A percentile compares a stretch with the other conserved stretches of the same genome.
Conservation (phyloP, 2,113 vertebrate genomes). For the Erythrocercus mccallii region DNA sequence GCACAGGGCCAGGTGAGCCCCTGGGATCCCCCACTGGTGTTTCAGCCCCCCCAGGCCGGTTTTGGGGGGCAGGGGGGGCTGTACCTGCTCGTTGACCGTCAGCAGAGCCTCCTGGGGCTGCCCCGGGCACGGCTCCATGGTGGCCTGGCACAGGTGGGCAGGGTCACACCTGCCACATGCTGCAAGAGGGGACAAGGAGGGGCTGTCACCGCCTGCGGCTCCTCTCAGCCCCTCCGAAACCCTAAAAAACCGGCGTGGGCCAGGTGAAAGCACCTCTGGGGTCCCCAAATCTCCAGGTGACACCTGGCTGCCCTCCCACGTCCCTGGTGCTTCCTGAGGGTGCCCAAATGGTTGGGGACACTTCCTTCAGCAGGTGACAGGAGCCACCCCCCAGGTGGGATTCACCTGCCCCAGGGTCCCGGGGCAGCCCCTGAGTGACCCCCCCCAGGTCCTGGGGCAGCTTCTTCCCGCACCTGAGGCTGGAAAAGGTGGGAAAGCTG, state of each 20-base stretch:
- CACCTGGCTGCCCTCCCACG: background rate
- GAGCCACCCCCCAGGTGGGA: accelerated
- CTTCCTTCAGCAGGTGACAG: background rate
- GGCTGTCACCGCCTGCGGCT: background rate
- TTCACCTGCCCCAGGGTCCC: accelerated
- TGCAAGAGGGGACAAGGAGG: background rate
- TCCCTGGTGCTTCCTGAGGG: background rate
- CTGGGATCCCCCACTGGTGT: background rate
- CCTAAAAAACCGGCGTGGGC: background rate
- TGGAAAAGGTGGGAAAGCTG: background rate
- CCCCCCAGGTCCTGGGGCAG: background rate
- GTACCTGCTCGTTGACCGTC: background rate
- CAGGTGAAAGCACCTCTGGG: accelerated
- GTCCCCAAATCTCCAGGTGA: background rate
- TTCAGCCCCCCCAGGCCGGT: accelerated
- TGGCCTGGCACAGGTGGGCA: background rate
- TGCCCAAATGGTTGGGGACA: background rate
- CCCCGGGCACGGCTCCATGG: background rate
- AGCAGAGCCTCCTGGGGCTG: background rate
- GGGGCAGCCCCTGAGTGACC: background rate
- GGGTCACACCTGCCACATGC: background rate
- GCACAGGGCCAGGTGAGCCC: background rate
- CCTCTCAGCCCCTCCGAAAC: background rate
- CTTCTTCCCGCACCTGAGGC: background rate
- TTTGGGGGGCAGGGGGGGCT: background rate